Base-by-base conservation (phyloP, 2,888 invertebrate species). In the Drosophila stalkeri region DNA sequence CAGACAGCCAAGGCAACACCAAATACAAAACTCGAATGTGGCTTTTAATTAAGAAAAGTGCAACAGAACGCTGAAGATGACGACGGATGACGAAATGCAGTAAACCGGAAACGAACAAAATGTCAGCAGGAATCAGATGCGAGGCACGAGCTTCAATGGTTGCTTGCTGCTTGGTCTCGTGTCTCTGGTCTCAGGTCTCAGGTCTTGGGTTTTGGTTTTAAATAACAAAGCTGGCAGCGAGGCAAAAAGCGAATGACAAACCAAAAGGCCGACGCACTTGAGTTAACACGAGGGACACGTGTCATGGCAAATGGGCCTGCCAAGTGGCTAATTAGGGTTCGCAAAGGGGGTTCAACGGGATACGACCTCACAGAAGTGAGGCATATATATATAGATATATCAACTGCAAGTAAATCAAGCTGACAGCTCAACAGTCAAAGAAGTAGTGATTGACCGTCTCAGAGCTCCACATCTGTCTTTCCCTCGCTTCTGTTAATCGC, bases 251-350 rank as follows among this genome's bases (percentile, higher is more conserved):
- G 68, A 72, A 75, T 77, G 75, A 77, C 57, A 78, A 77, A 71
- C 80, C 77, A 49, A 78, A 80, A 80, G 72, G 82, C 74, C 72
- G 82, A 71, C 72, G 44, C 76, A 80, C 84, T 84, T 77, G 78
- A 84, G 80, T 77, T 84, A 84, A 82, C 85, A 84, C 80, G 84
- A 73, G 56, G 66, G 69, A 81, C 80, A 80, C 80, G 82, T 82
- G 83, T 68, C 77, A 61, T 43, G 70, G 56, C 73, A 51, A 51
- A 69, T 46, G 59, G 59, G 57, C 23, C 71, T 67, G 65, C 44
- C 72, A 77, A 80, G 83, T 83, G 81, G 83, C 81, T 82, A 82
- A 82, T 82, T 82, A 82, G 70, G 60, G 70, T 43, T 35, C 52
- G 49, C n/a, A 56, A 23, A 33, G 33, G 46, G 51, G 55, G 44